Base-by-base conservation (phyloP, 2,113 vertebrate genomes). In the Pseudolaguvia tuberculata region DNA sequence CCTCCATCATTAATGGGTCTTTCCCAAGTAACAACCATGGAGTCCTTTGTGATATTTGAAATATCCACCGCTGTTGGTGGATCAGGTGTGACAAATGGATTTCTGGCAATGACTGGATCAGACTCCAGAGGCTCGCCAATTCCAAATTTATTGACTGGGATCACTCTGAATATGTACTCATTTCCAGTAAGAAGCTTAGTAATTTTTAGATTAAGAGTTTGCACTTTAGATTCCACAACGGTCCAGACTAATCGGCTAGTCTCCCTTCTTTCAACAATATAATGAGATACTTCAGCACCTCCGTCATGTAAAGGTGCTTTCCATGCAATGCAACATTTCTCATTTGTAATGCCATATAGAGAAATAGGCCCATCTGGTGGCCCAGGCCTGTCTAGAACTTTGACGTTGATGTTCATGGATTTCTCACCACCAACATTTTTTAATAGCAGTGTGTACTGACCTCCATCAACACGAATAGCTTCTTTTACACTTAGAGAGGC, bases 191-290 rank as follows among this genome's bases (percentile, higher is more conserved):
- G 88, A 82, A 99, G 93, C 85, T 98, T 99, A 35, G 94, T 95
- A 76, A 99, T 93, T 84, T 99, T 99, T 80, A 93, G 91, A 65
- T 87, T 94, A 13, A 96, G 87, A 15, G 93, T 94, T 79, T 96
- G 95, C 78, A 98, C 93, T 23, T 95, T 96, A 79, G 90, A 89
- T 73, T 98, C 96, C 67, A 98, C 89, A 0, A 95, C 81, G 13
- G 95, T 99, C 97, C 97, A 99, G 71, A 97, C 95, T 72, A 99
- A 88, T 78, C 97, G 91, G 84, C 97, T 98, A 18, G 97, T 99
- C 89, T 99, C 97, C 82, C 97, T 94, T 81, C 92, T 95, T 85
- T 99, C 97, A 84, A 99, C 89, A 78, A 96, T 82, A 1, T 98
- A 99, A 86, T 98, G 91, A 15, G 92, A 96, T 83, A 98, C 91